Percentiles rank a stretch among this genome's conserved stretches.
Evolutionary conservation across 2,113 vertebrate species (phyloP).

Genomic region (Ahaetulla prasina): DNA sequence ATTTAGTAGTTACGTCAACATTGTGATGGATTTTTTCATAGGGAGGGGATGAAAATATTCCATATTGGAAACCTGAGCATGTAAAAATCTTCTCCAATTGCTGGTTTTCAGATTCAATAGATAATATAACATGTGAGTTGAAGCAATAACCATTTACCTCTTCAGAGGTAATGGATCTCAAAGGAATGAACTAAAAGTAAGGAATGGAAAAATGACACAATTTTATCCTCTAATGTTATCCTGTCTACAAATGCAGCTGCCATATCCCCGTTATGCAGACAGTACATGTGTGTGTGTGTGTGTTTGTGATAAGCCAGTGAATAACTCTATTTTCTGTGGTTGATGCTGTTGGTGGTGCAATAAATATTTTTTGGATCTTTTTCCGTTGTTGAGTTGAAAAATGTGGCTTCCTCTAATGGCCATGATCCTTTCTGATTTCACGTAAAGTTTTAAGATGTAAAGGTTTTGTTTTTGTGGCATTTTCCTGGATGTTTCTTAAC

Average conservation of each 20-base stretch:
- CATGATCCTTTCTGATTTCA: neutral
- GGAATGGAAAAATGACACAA: conserved; percentile 20
- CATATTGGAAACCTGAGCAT: neutral
- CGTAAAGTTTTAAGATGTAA: neutral
- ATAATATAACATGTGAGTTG: neutral
- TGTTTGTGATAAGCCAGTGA: conserved; percentile 34
- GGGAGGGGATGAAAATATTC: neutral
- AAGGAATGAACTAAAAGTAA: conserved; percentile 7
- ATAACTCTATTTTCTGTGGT: conserved; percentile 35
- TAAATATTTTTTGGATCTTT: conserved; percentile 35
- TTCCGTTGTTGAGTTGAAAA: neutral
- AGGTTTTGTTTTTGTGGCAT: neutral
- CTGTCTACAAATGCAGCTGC: conserved; percentile 26
- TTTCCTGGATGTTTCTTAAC: neutral
- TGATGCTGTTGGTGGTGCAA: conserved; percentile 31
- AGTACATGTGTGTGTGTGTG: neutral
- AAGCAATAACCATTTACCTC: neutral
- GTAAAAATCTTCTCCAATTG: neutral
- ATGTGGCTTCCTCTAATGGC: neutral
- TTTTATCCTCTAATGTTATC: conserved; percentile 7
- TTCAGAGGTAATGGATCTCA: conserved; percentile 13
- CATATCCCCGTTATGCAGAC: conserved; percentile 12
- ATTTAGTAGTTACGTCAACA: neutral
- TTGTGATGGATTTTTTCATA: neutral
- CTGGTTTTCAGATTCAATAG: neutral